phyloP scores from a whole-genome alignment of 2,888 invertebrate species.

The Leptinotarsa haldemani region DNA sequence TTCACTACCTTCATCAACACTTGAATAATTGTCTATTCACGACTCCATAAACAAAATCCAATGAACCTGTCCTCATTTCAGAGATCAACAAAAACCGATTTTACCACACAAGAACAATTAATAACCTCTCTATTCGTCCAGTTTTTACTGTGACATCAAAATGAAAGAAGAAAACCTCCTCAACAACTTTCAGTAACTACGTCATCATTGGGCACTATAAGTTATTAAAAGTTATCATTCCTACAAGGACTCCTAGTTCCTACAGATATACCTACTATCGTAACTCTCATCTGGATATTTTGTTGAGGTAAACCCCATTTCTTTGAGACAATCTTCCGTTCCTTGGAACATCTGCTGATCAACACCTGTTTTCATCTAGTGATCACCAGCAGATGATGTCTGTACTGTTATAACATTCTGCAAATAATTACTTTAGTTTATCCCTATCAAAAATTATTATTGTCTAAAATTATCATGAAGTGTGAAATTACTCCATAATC shows the following conservation, averaged over 20 bases:
- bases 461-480: too few species aligned
- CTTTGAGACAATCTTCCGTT: not conserved
- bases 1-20: too few species aligned
- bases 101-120: too few species aligned
- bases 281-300: not conserved
- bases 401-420: not conserved
- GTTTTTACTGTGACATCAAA: too few species aligned
- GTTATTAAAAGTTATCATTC: not conserved
- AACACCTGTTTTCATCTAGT: not conserved
- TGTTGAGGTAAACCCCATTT: not conserved
- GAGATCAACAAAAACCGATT: too few species aligned
- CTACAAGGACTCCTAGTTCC: not conserved
- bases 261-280: not conserved
- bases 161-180: too few species aligned
- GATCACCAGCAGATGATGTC: not conserved
- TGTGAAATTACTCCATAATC: too few species aligned
- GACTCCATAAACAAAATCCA: too few species aligned
- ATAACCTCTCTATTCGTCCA: too few species aligned
- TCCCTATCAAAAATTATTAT: not conserved
- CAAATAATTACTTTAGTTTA: constrained; percentile 2
- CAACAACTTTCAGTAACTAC: not conserved
- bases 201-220: not conserved
- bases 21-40: too few species aligned
- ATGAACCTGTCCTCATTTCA: too few species aligned
- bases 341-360: not conserved